Evolutionary conservation across 1,140 invertebrate species (phyloP), one percentile per base, ranked within the genome.

Genomic region (Magallana ariakensis): DNA sequence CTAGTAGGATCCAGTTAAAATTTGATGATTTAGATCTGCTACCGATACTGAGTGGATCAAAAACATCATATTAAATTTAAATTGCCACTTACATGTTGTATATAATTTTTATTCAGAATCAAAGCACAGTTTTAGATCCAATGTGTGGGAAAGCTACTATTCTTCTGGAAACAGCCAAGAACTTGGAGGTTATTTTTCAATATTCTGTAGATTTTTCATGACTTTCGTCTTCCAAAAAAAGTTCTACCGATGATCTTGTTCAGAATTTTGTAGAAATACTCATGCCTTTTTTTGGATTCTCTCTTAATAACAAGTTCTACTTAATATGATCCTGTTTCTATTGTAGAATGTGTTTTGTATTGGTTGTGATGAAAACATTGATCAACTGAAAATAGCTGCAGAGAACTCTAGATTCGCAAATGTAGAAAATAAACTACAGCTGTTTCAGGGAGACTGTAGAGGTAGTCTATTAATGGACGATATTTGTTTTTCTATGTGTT

Each of bases 141-240:
- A 75, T 75, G 66, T 75, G 66, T 75, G 66, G 66, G 33, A 75
- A 75, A 75, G 66, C 66, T 0, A 75, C 66, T 22, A 75, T 75
- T 46, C 66, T 75, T 75, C 66, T 75, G 19, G 66, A 75, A 13
- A 10, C 66, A 75, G 66, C 66, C 22, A 75, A 75, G 22, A 19
- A 75, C 26, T 26, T 75, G 22, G 66, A 75, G 22, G 66, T 75
- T 46, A 5, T 46, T 46, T 46, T 2, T 46, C 33, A 46, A 46
- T 46, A 4, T 46, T 46, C 33, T 46, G 33, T 46, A 46, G 33
- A 46, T 46, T 46, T 46, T 46, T 46, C 5, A 46, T 46, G 33
- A 46, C 33, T 46, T 46, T 46, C 33, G 33, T 46, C 33, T 46
- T 46, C 33, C 33, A 46, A 46, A 46, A 2, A 46, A 46, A 46